phyloP scores from a whole-genome alignment of 2,113 vertebrate genomes.

The Ibidorhyncha struthersii region DNA sequence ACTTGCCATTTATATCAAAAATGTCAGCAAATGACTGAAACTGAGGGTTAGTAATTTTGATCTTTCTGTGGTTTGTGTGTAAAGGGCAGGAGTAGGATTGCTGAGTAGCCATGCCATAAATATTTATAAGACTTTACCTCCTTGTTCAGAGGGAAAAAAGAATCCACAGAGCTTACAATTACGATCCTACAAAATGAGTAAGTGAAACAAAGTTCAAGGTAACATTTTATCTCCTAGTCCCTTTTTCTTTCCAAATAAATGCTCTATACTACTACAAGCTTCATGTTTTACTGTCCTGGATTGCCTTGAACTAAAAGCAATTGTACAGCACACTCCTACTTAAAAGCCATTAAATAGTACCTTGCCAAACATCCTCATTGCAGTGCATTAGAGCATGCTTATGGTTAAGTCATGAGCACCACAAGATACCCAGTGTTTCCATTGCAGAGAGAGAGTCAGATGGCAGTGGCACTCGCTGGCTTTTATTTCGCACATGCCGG shows the following conservation, averaged over 20 bases:
- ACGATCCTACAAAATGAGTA: slow-evolving; percentile 24
- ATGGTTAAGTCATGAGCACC: slow-evolving; percentile 87
- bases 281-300: background rate
- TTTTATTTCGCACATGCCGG: slow-evolving; percentile 56
- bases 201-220: slow-evolving; percentile 58
- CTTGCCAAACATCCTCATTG: slow-evolving; percentile 57
- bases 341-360: slow-evolving; percentile 3
- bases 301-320: slow-evolving; percentile 32
- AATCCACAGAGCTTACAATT: slow-evolving; percentile 7
- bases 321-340: background rate
- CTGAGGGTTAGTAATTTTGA: background rate
- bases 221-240: slow-evolving; percentile 28
- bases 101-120: background rate
- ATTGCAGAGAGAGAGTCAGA: slow-evolving; percentile 66
- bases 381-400: slow-evolving; percentile 69
- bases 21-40: background rate
- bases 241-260: background rate
- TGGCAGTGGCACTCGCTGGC: slow-evolving; percentile 20
- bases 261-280: background rate
- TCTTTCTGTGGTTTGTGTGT: background rate
- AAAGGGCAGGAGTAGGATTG: background rate
- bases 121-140: background rate
- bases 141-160: background rate
- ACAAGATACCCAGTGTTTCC: slow-evolving; percentile 72
- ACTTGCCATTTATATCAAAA: background rate